These are phyloP conservation scores for Sogatella furcifera DNA, from an alignment of 1,140 invertebrate species.

Conservation along the genomic window DNA sequence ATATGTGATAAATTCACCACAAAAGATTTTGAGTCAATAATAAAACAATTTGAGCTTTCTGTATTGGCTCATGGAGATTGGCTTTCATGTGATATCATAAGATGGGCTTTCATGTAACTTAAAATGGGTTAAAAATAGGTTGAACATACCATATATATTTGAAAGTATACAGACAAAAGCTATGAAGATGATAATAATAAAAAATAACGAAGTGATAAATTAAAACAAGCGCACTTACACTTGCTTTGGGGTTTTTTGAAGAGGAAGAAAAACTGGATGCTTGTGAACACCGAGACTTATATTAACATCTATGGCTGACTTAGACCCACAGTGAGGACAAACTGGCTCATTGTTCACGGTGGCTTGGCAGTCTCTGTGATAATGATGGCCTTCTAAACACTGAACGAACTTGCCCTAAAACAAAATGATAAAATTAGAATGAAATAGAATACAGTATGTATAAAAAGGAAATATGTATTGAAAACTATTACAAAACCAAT, in stretches of 20 bases:
- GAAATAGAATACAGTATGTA: too few species aligned
- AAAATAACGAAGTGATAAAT: neutral
- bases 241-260: conserved; percentile 36
- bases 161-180: too few species aligned
- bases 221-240: conserved; percentile 25
- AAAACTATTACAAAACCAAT: too few species aligned
- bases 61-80: too few species aligned
- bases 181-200: neutral
- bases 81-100: too few species aligned
- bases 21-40: too few species aligned
- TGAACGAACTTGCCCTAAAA: conserved; percentile 56
- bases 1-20: too few species aligned
- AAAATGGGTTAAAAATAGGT: too few species aligned
- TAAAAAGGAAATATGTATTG: too few species aligned
- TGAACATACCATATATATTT: too few species aligned
- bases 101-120: too few species aligned
- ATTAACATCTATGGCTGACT: conserved; percentile 42
- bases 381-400: conserved; percentile 56
- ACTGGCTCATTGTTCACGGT: conserved; percentile 38
- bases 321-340: conserved; percentile 70
- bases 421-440: neutral
- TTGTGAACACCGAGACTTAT: conserved; percentile 45
- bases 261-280: conserved; percentile 45
- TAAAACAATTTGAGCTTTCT: too few species aligned
- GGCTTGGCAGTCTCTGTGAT: conserved; percentile 61